Percentiles rank a stretch among this genome's conserved stretches.
phyloP scores from a whole-genome alignment of 2,888 invertebrate species.

The Trachelus iudaicus region DNA sequence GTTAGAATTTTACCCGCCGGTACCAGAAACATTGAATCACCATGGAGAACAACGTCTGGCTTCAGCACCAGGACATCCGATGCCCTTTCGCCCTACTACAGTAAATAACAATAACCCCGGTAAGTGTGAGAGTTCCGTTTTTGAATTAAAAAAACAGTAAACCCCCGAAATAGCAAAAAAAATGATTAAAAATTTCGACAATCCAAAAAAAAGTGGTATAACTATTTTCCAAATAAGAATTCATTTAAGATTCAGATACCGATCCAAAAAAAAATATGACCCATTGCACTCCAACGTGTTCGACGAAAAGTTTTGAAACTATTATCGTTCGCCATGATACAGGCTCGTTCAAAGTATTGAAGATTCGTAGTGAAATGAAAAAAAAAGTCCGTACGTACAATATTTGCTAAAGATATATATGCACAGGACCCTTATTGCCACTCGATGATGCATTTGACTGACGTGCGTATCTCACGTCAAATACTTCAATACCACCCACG shows the following conservation, averaged over 20 bases:
- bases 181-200: background rate
- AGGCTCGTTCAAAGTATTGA: background rate
- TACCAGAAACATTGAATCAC: slow-evolving; percentile 43
- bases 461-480: slow-evolving; percentile 20
- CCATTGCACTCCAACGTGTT: background rate
- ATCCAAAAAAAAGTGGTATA: background rate
- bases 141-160: background rate
- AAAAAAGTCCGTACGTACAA: background rate
- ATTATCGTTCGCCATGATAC: background rate
- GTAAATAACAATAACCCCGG: slow-evolving; percentile 55
- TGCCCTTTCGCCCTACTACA: slow-evolving; percentile 46
- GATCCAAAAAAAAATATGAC: background rate
- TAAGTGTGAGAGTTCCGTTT: slow-evolving; percentile 16
- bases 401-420: slow-evolving; percentile 11
- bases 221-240: background rate
- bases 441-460: slow-evolving; percentile 23
- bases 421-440: slow-evolving; percentile 20
- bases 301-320: background rate
- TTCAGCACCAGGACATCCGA: slow-evolving; percentile 37
- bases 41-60: slow-evolving; percentile 36
- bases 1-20: slow-evolving; percentile 76
- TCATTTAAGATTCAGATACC: background rate
- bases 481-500: slow-evolving; percentile 22
- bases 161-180: background rate
- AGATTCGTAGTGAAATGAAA: background rate